Evolutionary conservation across 1,140 invertebrate species (phyloP).

Genomic region (Drosophila triauraria): DNA sequence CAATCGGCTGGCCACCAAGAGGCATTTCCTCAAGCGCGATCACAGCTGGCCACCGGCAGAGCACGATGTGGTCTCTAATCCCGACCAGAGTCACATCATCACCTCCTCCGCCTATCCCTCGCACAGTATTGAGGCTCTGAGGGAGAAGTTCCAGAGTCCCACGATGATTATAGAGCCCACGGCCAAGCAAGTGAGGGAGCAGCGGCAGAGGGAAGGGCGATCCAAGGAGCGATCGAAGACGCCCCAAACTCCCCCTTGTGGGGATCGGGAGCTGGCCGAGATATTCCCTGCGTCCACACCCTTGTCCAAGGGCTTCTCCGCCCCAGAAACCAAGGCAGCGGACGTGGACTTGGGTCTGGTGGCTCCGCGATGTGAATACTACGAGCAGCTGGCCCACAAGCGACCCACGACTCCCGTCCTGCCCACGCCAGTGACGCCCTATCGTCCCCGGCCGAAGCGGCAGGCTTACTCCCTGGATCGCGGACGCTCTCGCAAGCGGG

Average conservation of each 20-base stretch:
- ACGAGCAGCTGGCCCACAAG: constrained; percentile 67
- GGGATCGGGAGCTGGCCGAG: constrained; percentile 12
- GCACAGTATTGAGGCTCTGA: constrained; percentile 67
- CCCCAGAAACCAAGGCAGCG: constrained; percentile 77
- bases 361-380: constrained; percentile 73
- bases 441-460: constrained; percentile 53
- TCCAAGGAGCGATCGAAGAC: constrained; percentile 12
- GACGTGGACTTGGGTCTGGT: constrained; percentile 75
- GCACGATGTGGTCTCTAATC: constrained; percentile 3
- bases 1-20: constrained; percentile 73
- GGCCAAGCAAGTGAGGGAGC: constrained; percentile 39
- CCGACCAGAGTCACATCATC: constrained; percentile 8
- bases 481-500: constrained; percentile 48
- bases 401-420: constrained; percentile 38
- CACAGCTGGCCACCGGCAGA: constrained; percentile 80
- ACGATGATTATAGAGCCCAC: constrained; percentile 67
- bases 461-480: constrained; percentile 75
- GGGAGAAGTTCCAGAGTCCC: constrained; percentile 79
- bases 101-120: constrained; percentile 42
- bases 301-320: constrained; percentile 66
- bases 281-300: constrained; percentile 39
- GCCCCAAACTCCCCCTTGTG: neutral
- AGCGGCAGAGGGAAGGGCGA: constrained; percentile 17
- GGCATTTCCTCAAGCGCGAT: constrained; percentile 71
- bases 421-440: constrained; percentile 14